These are phyloP conservation scores for Phanerotoma sp. DNA, from an alignment of 2,888 invertebrate species.

Conservation along the genomic window DNA sequence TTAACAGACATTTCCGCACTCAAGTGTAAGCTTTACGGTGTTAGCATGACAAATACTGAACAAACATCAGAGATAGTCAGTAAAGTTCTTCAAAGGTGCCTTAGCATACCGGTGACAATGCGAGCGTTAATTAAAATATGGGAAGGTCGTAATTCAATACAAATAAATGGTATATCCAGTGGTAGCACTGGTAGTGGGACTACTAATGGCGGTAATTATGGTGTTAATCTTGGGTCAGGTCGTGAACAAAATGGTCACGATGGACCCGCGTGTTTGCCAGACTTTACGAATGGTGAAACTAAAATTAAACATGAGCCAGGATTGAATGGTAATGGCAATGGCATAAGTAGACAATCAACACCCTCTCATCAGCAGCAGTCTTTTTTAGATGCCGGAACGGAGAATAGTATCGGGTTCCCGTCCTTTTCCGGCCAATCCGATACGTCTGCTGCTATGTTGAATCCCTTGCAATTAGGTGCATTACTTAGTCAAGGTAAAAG, in stretches of 20 bases:
- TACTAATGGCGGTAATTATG: conserved; percentile 47
- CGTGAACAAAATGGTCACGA: conserved; percentile 51
- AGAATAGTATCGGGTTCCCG: conserved; percentile 59
- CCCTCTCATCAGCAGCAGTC: conserved; percentile 53
- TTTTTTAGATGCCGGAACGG: conserved; percentile 59
- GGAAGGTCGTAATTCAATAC: conserved; percentile 66
- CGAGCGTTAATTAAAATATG: conserved; percentile 83
- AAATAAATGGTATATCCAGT: conserved; percentile 59
- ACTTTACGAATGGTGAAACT: conserved; percentile 51
- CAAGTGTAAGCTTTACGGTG: conserved; percentile 73
- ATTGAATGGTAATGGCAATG: conserved; percentile 47
- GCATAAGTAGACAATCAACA: conserved; percentile 34
- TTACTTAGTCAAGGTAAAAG: conserved; percentile 42
- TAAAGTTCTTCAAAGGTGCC: conserved; percentile 79
- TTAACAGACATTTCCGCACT: conserved; percentile 78
- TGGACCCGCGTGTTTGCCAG: conserved; percentile 45
- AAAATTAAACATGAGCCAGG: conserved; percentile 56
- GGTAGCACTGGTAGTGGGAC: conserved; percentile 62
- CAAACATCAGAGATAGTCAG: conserved; percentile 62
- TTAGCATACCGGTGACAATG: conserved; percentile 92
- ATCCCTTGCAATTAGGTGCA: conserved; percentile 52
- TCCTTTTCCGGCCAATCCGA: conserved; percentile 57
- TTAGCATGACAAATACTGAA: conserved; percentile 55
- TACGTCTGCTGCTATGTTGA: conserved; percentile 52
- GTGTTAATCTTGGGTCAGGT: conserved; percentile 37